Base-by-base conservation (phyloP, 2,113 vertebrate genomes). In the Podarcis cretensis region DNA sequence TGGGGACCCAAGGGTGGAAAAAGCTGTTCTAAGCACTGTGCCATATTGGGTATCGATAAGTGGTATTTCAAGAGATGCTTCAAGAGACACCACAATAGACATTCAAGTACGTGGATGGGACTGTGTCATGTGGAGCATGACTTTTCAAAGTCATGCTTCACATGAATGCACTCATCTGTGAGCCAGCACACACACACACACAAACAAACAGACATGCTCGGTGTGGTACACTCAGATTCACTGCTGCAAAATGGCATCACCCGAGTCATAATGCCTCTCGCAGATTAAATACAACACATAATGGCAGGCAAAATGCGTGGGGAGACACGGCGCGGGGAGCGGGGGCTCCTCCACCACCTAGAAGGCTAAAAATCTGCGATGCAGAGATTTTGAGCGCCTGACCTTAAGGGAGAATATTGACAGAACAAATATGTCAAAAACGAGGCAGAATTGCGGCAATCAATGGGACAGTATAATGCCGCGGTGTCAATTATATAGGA, bases 371-470 rank as follows among this genome's bases (percentile, higher is more conserved):
- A 10, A 30, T 54, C 2, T 3, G 37, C 21, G 87, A 48, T 25
- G 54, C 43, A 88, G 48, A 12, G 48, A 54, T 54, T 81, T 63
- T 30, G 66, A 13, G 78, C 2, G 32, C 9, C 68, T 81, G 86
- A 79, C 86, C 10, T 54, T 54, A 10, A 83, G 54, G 68, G 81
- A 83, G 71, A 76, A 77, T 83, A 83, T 88, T 35, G 87, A 66
- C 81, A 69, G 48, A 76, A 88, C 25, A 77, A 80, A 83, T 83
- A 54, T 83, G 87, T 88, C 87, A 54, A 77, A 57, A 88, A 37
- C 6, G 40, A 6, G 59, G 71, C 81, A 35, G 73, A 83, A 54
- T 77, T 77, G 18, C 73, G 35, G 4, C 63, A 40, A 83, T 88
- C 87, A 54, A 88, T 57, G 81, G 63, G 65, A 30, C 71, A 54